Base-by-base conservation (phyloP, 2,888 invertebrate genomes). In the Conops quadrifasciatus region DNA sequence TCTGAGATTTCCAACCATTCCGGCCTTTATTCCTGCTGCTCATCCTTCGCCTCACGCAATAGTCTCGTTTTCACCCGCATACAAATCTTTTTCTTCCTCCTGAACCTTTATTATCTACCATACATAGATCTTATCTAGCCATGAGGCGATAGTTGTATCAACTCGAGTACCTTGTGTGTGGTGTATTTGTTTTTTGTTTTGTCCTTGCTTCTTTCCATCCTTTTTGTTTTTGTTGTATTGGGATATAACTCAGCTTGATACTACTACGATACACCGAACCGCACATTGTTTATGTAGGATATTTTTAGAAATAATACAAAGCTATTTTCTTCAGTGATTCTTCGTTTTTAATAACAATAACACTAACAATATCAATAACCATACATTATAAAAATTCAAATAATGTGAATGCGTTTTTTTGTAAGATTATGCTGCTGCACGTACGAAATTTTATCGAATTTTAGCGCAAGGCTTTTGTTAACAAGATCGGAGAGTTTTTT, bases 371-470 rank as follows among this genome's bases (percentile, higher is more conserved):
- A n/a, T 7, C 36, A 4, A 36, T 36, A 36, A 36, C 36, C 36
- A 9, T 36, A 36, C 36, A 36, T 36, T 36, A 36, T 36, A 36
- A 36, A 36, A 36, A 36, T 36, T 36, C 5, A 36, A 36, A 9
- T 36, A 36, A 36, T 36, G 5, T 7, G 36, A 9, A 36, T 36
- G 59, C 26, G 2, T 53, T 58, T 67, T 62, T 68, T 26, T 21
- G 49, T 62, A 62, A 60, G 51, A 47, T 62, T 62, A 68, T 68
- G 68, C 62, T 26, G 36, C 15, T 4, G 51, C 68, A 68, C 68
- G 68, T 68, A 68, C 68, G 68, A 30, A 53, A 43, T 51, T 68
- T 68, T 49, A 62, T 60, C 21, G 30, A 36, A 36, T 59, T 62
- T 68, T 68, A 51, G 51, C 36, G 49, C 68, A 62, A 51, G 47